Percentiles rank a stretch among this genome's conserved stretches.
Evolutionary conservation across 2,113 vertebrate genomes (phyloP).

Genomic region (Pseudorhombus dupliciocellatus): DNA sequence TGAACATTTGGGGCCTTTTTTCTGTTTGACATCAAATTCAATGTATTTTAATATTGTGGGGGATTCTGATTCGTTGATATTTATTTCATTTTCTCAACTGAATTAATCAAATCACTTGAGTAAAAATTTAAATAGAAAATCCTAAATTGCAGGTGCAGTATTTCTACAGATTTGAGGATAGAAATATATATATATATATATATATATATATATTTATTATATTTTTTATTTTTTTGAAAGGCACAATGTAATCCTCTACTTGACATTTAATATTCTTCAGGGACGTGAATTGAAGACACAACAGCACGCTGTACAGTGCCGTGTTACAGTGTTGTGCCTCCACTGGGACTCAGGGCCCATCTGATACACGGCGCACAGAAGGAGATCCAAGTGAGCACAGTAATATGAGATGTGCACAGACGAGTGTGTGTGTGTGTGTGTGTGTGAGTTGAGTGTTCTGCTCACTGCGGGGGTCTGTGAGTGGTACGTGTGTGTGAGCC

Average conservation of each 20-base stretch:
- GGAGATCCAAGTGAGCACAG: slow-evolving; percentile 74
- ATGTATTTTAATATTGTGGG: too few relatives aligned
- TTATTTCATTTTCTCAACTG: too few relatives aligned
- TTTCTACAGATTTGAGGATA: too few relatives aligned
- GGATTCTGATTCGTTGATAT: too few relatives aligned
- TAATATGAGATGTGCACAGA: slow-evolving; percentile 72
- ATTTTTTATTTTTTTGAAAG: slow-evolving; percentile 51
- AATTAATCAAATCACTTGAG: neutral
- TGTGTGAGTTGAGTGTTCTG: slow-evolving; percentile 8
- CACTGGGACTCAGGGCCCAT: slow-evolving; percentile 68
- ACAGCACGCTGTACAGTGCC: slow-evolving; percentile 67
- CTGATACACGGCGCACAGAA: slow-evolving; percentile 73
- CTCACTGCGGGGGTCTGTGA: slow-evolving; percentile 63
- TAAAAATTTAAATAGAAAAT: neutral
- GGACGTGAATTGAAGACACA: slow-evolving; percentile 69
- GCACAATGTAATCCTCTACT: slow-evolving; percentile 62
- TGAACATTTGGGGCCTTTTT: too few relatives aligned
- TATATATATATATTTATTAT: neutral
- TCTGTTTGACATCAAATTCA: too few relatives aligned
- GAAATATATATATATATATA: too few relatives aligned
- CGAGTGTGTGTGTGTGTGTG: slow-evolving; percentile 40
- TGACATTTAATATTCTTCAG: slow-evolving; percentile 77
- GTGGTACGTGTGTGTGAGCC: slow-evolving; percentile 57
- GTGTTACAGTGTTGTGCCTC: slow-evolving; percentile 77
- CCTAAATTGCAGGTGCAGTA: neutral